phyloP scores from a whole-genome alignment of 2,113 vertebrate genomes.

The Chionis minor region DNA sequence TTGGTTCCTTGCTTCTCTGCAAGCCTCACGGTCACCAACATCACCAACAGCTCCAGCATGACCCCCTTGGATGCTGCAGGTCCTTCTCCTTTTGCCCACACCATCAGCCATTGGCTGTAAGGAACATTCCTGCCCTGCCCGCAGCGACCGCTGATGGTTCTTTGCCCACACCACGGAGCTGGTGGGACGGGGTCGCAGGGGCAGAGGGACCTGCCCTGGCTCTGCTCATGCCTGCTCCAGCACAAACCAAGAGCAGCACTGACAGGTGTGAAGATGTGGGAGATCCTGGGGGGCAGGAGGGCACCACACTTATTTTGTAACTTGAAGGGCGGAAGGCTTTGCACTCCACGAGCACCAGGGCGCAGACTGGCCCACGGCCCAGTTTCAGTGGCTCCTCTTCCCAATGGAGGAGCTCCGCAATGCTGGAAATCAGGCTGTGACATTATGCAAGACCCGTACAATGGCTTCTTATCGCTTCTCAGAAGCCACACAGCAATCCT shows the following conservation, averaged over 20 bases:
- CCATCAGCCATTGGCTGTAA: not conserved
- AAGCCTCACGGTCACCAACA: not conserved
- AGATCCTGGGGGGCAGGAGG: not conserved
- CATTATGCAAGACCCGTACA: not conserved
- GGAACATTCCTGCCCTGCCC: not conserved
- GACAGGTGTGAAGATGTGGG: not conserved
- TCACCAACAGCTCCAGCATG: not conserved
- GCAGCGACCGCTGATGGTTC: not conserved
- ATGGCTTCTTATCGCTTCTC: not conserved
- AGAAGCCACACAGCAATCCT: not conserved
- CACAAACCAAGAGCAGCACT: not conserved
- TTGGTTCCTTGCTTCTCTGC: not conserved
- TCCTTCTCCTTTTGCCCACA: not conserved
- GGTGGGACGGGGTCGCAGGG: not conserved
- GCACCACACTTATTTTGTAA: not conserved
- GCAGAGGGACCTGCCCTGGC: not conserved
- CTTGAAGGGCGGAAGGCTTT: not conserved
- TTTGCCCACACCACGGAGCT: not conserved
- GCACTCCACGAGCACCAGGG: not conserved
- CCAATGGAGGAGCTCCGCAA: not conserved
- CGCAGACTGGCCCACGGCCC: not conserved
- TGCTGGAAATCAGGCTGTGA: not conserved
- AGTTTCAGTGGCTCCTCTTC: not conserved
- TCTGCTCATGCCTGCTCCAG: not conserved
- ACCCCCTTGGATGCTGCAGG: not conserved